Evolutionary conservation across 2,113 vertebrate species (phyloP), one percentile per base, ranked within the genome.

Genomic region (Cygnus atratus): DNA sequence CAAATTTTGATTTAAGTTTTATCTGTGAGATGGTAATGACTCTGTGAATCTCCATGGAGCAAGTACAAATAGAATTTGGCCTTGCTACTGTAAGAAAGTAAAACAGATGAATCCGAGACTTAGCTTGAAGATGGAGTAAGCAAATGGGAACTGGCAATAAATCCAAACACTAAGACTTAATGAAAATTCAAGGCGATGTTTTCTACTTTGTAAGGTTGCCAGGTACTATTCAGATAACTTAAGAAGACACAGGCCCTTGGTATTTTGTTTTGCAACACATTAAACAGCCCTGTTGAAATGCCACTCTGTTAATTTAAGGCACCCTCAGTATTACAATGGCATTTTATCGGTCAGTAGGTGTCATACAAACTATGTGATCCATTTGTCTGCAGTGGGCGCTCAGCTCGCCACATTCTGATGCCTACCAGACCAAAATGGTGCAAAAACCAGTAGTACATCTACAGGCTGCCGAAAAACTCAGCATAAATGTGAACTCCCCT

Each of bases 161-260:
- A 90, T 85, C 26, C 4, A 1, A 85, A 54, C 15, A 31, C 35
- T 87, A 37, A 88, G 37, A 52, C 33, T 52, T 79, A 76, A 83
- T 85, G 67, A 88, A 79, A 93, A 92, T 79, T 73, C 85, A 90
- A 73, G 85, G 54, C 48, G 52, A n/a, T 43, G 37, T 48, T 96
- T 93, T 88, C 52, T 50, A n/a, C 35, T 93, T 83, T 66, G 63
- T 91, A 66, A 65, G 59, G 57, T 70, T 92, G 63, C 90, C 93
- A 85, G 62, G 33, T 84, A 39, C 82, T 87, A 26, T 82, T 87
- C 14, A 80, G 54, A 68, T 54, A 28, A 83, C n/a, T 76, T 54
- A 68, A 57, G 88, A 85, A 90, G 71, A 73, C 44, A 44, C 44
- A 76, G 35, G 33, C 62, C 20, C 72, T 83, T 63, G 37, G 52